phyloP scores from a whole-genome alignment of 1,140 invertebrate genomes.

The Cydia splendana region DNA sequence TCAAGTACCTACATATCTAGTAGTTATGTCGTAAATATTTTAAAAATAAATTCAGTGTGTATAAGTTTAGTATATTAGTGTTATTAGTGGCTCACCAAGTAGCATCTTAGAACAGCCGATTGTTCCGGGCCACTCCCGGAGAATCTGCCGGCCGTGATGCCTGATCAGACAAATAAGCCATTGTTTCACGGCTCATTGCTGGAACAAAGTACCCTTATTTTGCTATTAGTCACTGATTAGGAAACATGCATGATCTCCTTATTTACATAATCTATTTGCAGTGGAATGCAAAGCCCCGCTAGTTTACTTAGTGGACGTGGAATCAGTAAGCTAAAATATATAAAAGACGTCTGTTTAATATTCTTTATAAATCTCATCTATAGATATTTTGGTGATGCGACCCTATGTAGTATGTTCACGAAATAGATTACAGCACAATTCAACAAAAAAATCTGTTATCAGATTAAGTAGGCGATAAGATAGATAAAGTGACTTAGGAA shows the following conservation, averaged over 20 bases:
- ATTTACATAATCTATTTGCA: constrained; percentile 23
- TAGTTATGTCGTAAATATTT: too few relatives aligned
- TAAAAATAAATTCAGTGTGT: too few relatives aligned
- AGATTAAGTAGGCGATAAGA: neutral
- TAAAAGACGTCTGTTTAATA: too few relatives aligned
- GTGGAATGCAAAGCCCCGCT: neutral
- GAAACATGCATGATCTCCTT: constrained; percentile 14
- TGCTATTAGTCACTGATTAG: neutral
- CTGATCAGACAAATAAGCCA: constrained; percentile 59
- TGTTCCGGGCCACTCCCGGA: constrained; percentile 33
- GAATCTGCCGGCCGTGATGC: constrained; percentile 38
- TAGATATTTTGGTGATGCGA: too few relatives aligned
- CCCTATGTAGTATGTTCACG: too few relatives aligned
- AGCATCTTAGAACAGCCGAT: neutral
- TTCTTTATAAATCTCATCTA: too few relatives aligned
- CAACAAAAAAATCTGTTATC: neutral
- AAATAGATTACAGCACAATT: neutral
- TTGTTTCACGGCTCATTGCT: constrained; percentile 55
- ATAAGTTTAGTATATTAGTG: too few relatives aligned
- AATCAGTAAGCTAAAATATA: too few relatives aligned
- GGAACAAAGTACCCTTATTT: constrained; percentile 50
- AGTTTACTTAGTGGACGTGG: neutral
- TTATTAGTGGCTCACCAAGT: too few relatives aligned
- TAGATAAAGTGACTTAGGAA: neutral
- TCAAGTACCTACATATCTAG: too few relatives aligned